Percentiles rank a stretch among this genome's conserved stretches.
Conservation (phyloP, 2,888 invertebrate species). For the Nudaria mundana region DNA sequence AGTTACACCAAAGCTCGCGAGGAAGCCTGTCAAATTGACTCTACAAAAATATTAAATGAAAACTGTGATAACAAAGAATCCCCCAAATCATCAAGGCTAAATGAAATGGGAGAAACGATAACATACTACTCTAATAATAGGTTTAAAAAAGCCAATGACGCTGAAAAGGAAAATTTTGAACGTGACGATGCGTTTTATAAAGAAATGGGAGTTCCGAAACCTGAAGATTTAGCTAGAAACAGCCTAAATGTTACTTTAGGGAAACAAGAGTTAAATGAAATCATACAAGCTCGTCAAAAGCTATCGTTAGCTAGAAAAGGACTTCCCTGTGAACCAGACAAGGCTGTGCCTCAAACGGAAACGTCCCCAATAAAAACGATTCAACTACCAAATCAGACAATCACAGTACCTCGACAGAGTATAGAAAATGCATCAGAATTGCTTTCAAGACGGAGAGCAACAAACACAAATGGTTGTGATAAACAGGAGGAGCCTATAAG, state of each 20-base stretch:
- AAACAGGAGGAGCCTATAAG: constrained; percentile 52
- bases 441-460: constrained; percentile 59
- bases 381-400: constrained; percentile 68
- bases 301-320: constrained; percentile 66
- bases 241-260: constrained; percentile 68
- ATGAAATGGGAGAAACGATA: constrained; percentile 63
- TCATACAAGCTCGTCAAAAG: constrained; percentile 72
- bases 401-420: constrained; percentile 65
- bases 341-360: constrained; percentile 46
- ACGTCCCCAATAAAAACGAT: constrained; percentile 60
- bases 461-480: constrained; percentile 49
- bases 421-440: constrained; percentile 72
- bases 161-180: constrained; percentile 73
- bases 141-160: constrained; percentile 53
- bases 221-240: constrained; percentile 51
- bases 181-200: constrained; percentile 69
- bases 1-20: constrained; percentile 69
- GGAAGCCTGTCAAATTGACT: constrained; percentile 66
- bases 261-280: constrained; percentile 72
- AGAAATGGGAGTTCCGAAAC: constrained; percentile 58
- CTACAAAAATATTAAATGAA: constrained; percentile 63
- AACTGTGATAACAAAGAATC: constrained; percentile 60
- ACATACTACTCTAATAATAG: constrained; percentile 65
- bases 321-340: constrained; percentile 60
- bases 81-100: constrained; percentile 39